Evolutionary conservation across 2,797 vertebrate species (phyloP), one percentile per base, ranked within the genome.

Genomic region (Helicolenus hilgendorfi): DNA sequence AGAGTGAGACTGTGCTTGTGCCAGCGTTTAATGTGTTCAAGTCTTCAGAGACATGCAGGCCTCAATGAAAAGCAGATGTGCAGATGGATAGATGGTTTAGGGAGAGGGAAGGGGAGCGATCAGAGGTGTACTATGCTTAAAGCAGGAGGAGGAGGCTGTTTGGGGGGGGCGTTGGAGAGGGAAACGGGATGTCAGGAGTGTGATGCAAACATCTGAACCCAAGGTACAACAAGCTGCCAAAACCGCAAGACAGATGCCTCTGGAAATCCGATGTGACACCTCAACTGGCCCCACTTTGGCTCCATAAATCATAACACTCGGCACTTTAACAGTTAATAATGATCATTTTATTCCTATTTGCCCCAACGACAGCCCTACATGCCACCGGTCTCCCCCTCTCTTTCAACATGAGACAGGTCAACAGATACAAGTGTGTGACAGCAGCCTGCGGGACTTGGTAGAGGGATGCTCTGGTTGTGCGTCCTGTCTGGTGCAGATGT

Each of bases 61-160:
- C 91, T 72, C 77, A 98, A 99, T 98, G 97, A 97, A 98, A 98
- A 99, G 97, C 98, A 99, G 98, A 99, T 99, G 98, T 98, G 97
- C 92, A 87, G 96, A 96, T 92, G 92, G 94, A 96, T 89, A 55
- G 93, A 94, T 86, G 93, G 93, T 95, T 93, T 85, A 81, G 36
- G 83, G 82, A 79, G 85, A 80, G 93, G 89, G 84, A 88, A 90
- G 90, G 90, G 79, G 86, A 85, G 87, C 70, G 56, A 93, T 93
- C 88, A 74, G 93, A 95, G 91, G 92, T 95, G 92, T 86, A 81
- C 94, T 90, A 77, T 90, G 85, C 85, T 91, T 89, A 83, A 83
- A 92, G 88, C 36, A 20, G 62, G 85, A 77, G 72, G 84, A 53
- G 49, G 49, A 55, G 45, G 45, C 26, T 33, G 69, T 31, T 49